A percentile compares a stretch with the other conserved stretches of the same genome.
Evolutionary conservation across 2,113 vertebrate species (phyloP).

Genomic region (Scortum barcoo): DNA sequence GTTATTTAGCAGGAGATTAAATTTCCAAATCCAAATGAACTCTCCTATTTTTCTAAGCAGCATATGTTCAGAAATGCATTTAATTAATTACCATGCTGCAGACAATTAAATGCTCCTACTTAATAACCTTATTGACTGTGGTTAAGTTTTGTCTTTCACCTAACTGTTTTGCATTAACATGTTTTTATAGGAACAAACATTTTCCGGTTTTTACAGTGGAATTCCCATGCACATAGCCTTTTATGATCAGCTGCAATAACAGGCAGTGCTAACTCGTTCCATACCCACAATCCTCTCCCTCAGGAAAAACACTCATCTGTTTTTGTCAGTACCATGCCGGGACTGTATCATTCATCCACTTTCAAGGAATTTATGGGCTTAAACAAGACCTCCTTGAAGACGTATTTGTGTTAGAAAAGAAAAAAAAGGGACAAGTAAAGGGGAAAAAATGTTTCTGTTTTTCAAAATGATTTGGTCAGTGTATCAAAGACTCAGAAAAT

Average conservation of each 20-base stretch:
- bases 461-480: slow-evolving; percentile 47
- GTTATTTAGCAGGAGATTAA: background rate
- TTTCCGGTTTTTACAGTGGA: slow-evolving; percentile 71
- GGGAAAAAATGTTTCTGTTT: slow-evolving; percentile 49
- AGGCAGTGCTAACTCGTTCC: slow-evolving; percentile 79
- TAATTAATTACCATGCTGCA: slow-evolving; percentile 40
- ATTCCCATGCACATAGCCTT: slow-evolving; percentile 76
- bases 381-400: slow-evolving; percentile 77
- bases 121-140: slow-evolving; percentile 49
- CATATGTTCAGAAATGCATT: slow-evolving; percentile 21
- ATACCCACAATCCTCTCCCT: slow-evolving; percentile 74
- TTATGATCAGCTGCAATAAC: slow-evolving; percentile 84
- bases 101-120: slow-evolving; percentile 44
- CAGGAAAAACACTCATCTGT: slow-evolving; percentile 80
- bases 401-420: slow-evolving; percentile 57
- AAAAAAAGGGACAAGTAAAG: slow-evolving; percentile 24
- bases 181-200: slow-evolving; percentile 75
- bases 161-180: slow-evolving; percentile 73
- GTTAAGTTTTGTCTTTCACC: slow-evolving; percentile 43
- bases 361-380: slow-evolving; percentile 78
- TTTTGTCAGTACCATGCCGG: slow-evolving; percentile 75
- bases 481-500: slow-evolving; percentile 59
- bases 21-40: background rate
- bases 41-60: slow-evolving; percentile 13
- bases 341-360: slow-evolving; percentile 76